Conservation (phyloP, 2,888 invertebrate species). For the Trachelus stipa region DNA sequence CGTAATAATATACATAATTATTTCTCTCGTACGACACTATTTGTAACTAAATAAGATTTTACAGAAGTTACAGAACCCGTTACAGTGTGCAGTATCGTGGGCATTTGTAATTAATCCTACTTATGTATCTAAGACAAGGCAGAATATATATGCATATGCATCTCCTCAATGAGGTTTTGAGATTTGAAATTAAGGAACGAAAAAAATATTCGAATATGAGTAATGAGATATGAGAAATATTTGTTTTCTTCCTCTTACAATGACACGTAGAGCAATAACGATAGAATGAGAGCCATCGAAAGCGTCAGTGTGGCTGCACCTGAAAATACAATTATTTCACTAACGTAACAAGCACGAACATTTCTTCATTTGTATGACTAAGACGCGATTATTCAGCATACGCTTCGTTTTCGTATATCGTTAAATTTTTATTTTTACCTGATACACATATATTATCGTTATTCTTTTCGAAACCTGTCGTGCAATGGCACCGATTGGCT, state of each 20-base stretch:
- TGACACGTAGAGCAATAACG: background rate
- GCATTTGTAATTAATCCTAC: background rate
- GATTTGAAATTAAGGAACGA: background rate
- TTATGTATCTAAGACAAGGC: background rate
- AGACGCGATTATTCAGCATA: background rate
- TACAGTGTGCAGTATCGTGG: background rate
- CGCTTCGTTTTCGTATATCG: background rate
- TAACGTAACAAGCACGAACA: background rate
- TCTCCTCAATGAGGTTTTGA: background rate
- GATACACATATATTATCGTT: conserved; percentile 15
- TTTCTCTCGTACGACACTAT: background rate
- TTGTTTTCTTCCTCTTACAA: background rate
- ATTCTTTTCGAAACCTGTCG: conserved; percentile 23
- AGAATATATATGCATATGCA: background rate
- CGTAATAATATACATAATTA: background rate
- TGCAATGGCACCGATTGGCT: conserved; percentile 36
- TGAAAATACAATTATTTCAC: background rate
- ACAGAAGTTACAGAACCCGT: background rate
- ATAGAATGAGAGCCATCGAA: background rate
- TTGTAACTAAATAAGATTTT: background rate
- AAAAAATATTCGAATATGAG: background rate
- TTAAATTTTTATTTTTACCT: conserved; percentile 8
- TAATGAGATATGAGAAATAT: background rate
- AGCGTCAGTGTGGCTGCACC: background rate
- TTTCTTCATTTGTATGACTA: background rate